Conservation (phyloP, 2,113 vertebrate species). For the Rhadina sibilatrix region DNA sequence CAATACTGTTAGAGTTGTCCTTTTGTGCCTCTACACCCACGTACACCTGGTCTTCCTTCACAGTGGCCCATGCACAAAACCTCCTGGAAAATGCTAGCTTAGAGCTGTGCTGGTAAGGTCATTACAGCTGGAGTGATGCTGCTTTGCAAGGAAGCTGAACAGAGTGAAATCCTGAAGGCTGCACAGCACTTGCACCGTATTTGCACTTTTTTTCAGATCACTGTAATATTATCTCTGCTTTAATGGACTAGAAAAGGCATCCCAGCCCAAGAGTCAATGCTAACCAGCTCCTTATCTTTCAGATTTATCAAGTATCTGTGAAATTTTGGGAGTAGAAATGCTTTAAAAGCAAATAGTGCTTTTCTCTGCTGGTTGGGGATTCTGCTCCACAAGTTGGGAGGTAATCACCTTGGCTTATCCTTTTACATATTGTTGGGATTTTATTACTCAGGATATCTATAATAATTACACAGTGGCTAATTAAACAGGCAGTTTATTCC, state of each 20-base stretch:
- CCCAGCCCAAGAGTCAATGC: neutral
- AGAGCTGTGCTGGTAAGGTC: neutral
- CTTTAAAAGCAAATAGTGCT: neutral
- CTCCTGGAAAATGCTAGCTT: neutral
- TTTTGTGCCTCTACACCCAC: slow-evolving; percentile 46
- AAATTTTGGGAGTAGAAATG: neutral
- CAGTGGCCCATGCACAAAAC: neutral
- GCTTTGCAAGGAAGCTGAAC: neutral
- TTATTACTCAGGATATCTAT: neutral
- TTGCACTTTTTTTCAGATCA: neutral
- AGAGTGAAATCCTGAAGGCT: neutral
- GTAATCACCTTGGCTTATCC: neutral
- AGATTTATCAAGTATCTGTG: neutral
- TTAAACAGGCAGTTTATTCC: slow-evolving; percentile 11
- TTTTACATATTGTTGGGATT: neutral
- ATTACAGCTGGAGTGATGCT: neutral
- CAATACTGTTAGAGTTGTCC: slow-evolving; percentile 59
- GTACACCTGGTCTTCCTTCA: neutral
- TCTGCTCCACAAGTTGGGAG: neutral
- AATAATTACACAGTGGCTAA: neutral
- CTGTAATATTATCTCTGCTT: neutral
- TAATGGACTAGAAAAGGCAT: neutral
- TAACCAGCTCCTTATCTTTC: neutral
- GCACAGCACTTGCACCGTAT: rapidly evolving
- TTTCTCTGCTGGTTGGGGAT: neutral